Conservation (phyloP, 2,113 vertebrate species). For the Apeltes quadracus region DNA sequence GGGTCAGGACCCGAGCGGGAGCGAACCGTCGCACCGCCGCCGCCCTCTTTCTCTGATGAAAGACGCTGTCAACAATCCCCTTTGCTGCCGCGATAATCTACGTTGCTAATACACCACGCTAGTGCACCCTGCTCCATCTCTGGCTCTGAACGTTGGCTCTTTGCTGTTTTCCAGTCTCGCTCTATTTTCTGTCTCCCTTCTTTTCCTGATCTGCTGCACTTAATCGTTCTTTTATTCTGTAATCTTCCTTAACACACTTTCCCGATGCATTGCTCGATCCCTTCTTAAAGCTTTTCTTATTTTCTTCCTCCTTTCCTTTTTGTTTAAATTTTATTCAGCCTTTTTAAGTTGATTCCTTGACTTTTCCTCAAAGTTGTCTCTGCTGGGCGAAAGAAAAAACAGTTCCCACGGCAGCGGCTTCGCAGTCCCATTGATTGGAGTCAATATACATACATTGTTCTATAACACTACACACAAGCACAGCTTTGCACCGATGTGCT, state of each 20-base stretch:
- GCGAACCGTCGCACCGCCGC: constrained; percentile 75
- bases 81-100: constrained; percentile 65
- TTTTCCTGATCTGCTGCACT: constrained; percentile 30
- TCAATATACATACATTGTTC: background rate
- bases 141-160: constrained; percentile 21
- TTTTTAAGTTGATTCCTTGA: constrained; percentile 6
- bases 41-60: constrained; percentile 82
- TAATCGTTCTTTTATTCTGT: constrained; percentile 38
- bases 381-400: background rate
- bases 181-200: constrained; percentile 22
- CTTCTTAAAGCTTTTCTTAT: constrained; percentile 5
- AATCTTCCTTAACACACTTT: constrained; percentile 17
- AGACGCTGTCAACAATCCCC: constrained; percentile 80
- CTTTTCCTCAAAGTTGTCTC: background rate
- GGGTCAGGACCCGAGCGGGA: constrained; percentile 88
- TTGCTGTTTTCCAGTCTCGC: constrained; percentile 15
- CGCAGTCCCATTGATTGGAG: background rate
- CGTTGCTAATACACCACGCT: constrained; percentile 41
- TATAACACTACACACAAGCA: too few relatives aligned
- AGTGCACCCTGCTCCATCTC: constrained; percentile 13
- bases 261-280: constrained; percentile 10
- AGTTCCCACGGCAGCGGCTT: too few relatives aligned
- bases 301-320: background rate
- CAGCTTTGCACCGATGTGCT: too few relatives aligned
- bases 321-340: background rate